Evolutionary conservation across 2,113 vertebrate genomes (phyloP).

Genomic region (Daphoenositta chrysoptera): DNA sequence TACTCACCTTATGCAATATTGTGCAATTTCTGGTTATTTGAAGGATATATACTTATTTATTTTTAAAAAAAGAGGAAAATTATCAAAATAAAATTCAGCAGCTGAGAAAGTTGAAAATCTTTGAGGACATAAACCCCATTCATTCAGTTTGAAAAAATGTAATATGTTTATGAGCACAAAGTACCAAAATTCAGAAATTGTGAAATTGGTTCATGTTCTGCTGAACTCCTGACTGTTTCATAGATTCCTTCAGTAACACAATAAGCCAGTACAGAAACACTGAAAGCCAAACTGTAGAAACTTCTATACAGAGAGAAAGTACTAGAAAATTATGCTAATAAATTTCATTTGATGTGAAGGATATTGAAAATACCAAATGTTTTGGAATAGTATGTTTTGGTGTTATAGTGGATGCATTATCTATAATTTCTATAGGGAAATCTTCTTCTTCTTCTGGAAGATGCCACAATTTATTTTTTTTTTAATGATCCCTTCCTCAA

Average conservation of each 20-base stretch:
- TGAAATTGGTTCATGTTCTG: neutral
- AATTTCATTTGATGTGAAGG: neutral
- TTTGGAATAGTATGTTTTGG: neutral
- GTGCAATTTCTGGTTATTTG: neutral
- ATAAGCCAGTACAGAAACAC: neutral
- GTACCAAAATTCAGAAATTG: neutral
- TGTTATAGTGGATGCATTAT: neutral
- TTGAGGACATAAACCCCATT: neutral
- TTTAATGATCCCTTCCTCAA: neutral
- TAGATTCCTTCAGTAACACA: neutral
- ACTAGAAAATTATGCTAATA: neutral
- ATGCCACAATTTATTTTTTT: neutral
- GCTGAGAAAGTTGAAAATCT: neutral
- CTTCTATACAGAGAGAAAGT: neutral
- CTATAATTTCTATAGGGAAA: neutral
- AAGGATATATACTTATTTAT: neutral
- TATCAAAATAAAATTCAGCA: neutral
- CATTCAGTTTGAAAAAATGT: neutral
- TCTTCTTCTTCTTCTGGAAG: neutral
- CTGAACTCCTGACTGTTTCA: neutral
- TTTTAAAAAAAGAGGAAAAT: neutral
- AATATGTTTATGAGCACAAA: neutral
- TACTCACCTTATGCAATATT: neutral
- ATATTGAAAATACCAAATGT: neutral
- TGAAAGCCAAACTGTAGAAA: neutral